Evolutionary conservation across 1,140 invertebrate genomes (phyloP).

Genomic region (Drosophila cardini): DNA sequence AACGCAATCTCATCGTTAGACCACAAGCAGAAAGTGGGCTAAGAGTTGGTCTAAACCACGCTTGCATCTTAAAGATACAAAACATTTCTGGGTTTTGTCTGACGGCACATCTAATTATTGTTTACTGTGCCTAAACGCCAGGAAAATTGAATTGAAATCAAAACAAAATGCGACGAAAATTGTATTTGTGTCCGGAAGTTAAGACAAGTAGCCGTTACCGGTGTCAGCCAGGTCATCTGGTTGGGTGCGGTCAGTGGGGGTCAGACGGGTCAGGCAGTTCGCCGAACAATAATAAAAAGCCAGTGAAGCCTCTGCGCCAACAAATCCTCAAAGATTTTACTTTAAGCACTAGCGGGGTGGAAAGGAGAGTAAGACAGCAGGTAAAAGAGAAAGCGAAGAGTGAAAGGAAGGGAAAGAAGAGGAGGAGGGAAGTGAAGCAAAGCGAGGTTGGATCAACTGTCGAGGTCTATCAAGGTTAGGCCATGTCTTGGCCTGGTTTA

Average conservation of each 20-base stretch:
- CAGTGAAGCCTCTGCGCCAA: slow-evolving; percentile 19
- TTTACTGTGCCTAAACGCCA: slow-evolving; percentile 77
- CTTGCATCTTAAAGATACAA: slow-evolving; percentile 13
- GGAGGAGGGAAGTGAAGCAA: background rate
- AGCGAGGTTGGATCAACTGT: slow-evolving; percentile 2
- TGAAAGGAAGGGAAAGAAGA: too few species aligned
- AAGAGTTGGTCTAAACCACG: background rate
- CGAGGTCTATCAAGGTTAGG: slow-evolving; percentile 70
- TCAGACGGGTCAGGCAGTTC: slow-evolving; percentile 10
- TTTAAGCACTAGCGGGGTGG: slow-evolving; percentile 40
- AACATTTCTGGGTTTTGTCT: slow-evolving; percentile 17
- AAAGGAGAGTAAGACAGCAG: slow-evolving; percentile 49
- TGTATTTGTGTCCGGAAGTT: slow-evolving; percentile 75
- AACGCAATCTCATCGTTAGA: slow-evolving; percentile 64
- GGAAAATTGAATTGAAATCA: slow-evolving; percentile 80
- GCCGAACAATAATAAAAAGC: slow-evolving; percentile 3
- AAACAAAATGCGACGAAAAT: slow-evolving; percentile 74
- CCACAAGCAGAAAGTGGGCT: slow-evolving; percentile 28
- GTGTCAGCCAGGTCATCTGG: slow-evolving; percentile 45
- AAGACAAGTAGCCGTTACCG: slow-evolving; percentile 26
- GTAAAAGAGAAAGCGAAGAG: background rate
- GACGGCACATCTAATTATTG: slow-evolving; percentile 76
- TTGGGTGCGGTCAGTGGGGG: too few species aligned
- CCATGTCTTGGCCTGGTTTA: slow-evolving; percentile 59
- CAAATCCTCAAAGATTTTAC: slow-evolving; percentile 78